Conservation (phyloP, 53 echinoderm and acorn worm genomes). For the Pentamera pediparva region DNA sequence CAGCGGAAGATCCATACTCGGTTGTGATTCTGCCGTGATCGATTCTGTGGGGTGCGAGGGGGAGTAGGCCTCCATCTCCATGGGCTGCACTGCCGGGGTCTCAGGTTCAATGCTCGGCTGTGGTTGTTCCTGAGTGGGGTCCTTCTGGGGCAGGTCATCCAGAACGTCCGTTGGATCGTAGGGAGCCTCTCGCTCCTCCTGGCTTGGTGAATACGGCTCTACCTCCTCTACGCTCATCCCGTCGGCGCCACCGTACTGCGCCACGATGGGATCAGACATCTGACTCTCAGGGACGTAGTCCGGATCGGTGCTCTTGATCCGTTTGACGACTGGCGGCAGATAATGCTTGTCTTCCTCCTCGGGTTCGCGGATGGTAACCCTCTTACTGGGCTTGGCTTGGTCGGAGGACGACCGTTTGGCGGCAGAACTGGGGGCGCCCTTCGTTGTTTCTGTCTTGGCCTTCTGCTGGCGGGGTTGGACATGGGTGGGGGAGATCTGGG, state of each 20-base stretch:
- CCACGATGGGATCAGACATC: slow-evolving; percentile 77
- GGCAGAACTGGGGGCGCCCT: slow-evolving; percentile 18
- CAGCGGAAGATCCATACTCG: neutral
- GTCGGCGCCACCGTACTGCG: slow-evolving; percentile 86
- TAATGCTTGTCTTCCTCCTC: slow-evolving; percentile 17
- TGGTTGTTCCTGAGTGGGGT: neutral
- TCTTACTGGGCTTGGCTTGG: slow-evolving; percentile 19
- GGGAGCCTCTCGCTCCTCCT: slow-evolving; percentile 78
- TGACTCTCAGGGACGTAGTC: slow-evolving; percentile 56
- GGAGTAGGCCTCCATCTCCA: slow-evolving; percentile 10
- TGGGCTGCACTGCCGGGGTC: no score
- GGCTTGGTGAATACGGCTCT: slow-evolving; percentile 84
- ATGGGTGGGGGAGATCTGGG: slow-evolving; percentile 24
- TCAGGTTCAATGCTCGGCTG: no score
- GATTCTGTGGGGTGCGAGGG: slow-evolving; percentile 1
- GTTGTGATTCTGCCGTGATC: neutral
- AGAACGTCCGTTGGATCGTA: slow-evolving; percentile 82
- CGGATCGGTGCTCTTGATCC: slow-evolving; percentile 10
- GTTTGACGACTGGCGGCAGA: slow-evolving; percentile 6
- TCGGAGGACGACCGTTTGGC: slow-evolving; percentile 27
- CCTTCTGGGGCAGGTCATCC: slow-evolving; percentile 52
- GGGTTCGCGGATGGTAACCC: no score
- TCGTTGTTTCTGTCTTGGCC: neutral
- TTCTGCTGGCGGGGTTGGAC: slow-evolving; percentile 25
- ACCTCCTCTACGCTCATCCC: slow-evolving; percentile 51